A percentile compares a stretch with the other conserved stretches of the same genome.
phyloP scores from a whole-genome alignment of 1,140 invertebrate genomes.

The Portunus trituberculatus region DNA sequence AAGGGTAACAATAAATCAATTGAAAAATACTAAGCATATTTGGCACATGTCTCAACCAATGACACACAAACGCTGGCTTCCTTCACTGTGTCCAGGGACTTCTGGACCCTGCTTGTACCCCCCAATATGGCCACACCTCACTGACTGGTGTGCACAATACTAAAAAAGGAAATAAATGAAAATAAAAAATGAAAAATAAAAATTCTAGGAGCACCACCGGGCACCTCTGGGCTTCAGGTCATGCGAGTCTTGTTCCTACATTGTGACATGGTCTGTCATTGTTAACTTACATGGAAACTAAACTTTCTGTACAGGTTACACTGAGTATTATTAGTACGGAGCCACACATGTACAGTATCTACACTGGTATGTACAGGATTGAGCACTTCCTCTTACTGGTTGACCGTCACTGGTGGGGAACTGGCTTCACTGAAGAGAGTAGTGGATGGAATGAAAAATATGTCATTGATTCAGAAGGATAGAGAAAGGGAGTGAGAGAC shows the following conservation, averaged over 20 bases:
- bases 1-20: not conserved
- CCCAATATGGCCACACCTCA: not conserved
- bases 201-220: not conserved
- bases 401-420: constrained; percentile 38
- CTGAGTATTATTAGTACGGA: constrained; percentile 58
- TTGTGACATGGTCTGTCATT: constrained; percentile 34
- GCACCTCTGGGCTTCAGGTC: constrained; percentile 34
- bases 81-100: not conserved
- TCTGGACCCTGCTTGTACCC: not conserved
- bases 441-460: no score
- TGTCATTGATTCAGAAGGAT: not conserved
- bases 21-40: constrained; percentile 45
- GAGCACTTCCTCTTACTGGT: constrained; percentile 68
- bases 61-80: constrained; percentile 43
- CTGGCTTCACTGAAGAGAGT: constrained; percentile 19
- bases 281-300: constrained; percentile 41
- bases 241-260: constrained; percentile 64
- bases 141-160: constrained; percentile 25
- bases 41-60: constrained; percentile 60
- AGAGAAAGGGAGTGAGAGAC: not conserved
- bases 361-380: constrained; percentile 71
- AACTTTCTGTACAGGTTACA: constrained; percentile 42
- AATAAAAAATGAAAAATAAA: not conserved
- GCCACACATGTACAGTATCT: constrained; percentile 55
- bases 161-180: not conserved